Conservation (phyloP, 1,140 invertebrate species). For the Diprion similis region DNA sequence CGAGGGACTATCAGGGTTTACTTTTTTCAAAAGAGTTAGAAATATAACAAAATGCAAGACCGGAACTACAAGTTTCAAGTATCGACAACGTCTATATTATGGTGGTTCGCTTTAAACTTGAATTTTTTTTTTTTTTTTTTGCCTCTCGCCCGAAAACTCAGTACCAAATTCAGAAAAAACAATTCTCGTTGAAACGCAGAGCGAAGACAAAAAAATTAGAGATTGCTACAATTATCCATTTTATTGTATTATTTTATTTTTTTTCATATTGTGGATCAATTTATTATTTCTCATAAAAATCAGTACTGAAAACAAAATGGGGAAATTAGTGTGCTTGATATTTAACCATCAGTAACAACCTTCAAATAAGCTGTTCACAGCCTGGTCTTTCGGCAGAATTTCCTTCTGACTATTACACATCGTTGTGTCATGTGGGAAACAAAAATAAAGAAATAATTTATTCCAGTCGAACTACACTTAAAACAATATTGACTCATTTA, state of each 20-base stretch:
- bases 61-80: no score
- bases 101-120: neutral
- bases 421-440: neutral
- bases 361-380: no score
- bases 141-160: neutral
- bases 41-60: no score
- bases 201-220: neutral
- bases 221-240: neutral
- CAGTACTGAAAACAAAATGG: neutral
- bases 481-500: neutral
- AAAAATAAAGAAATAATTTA: neutral
- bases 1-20: no score
- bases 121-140: neutral
- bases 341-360: neutral
- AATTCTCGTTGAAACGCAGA: neutral
- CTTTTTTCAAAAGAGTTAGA: no score
- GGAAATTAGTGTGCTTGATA: neutral
- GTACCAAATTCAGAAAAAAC: neutral
- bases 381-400: no score
- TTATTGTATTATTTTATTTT: no score
- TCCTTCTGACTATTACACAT: neutral
- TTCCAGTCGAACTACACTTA: neutral
- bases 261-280: no score
- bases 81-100: neutral
- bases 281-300: neutral